Conservation (phyloP, 1,140 invertebrate species). For the Brachionus koreanus region DNA sequence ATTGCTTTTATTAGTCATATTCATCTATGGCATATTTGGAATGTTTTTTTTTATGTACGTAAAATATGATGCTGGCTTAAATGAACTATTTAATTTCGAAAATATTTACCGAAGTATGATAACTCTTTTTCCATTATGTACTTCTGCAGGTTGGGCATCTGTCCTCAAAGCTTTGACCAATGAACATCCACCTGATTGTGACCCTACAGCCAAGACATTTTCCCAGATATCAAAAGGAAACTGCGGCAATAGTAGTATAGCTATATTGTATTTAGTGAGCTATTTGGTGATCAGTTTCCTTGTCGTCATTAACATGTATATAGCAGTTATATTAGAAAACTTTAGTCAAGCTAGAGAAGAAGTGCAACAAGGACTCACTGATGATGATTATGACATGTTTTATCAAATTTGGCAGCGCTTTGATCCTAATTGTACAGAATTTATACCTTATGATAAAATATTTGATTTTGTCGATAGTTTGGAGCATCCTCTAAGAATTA, state of each 20-base stretch:
- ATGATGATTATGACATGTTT: constrained; percentile 99
- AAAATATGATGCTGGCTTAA: constrained; percentile 82
- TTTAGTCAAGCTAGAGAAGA: constrained; percentile 96
- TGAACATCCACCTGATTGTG: constrained; percentile 72
- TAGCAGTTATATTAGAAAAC: constrained; percentile 96
- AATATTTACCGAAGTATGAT: constrained; percentile 98
- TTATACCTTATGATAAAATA: constrained; percentile 85
- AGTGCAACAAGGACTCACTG: constrained; percentile 86
- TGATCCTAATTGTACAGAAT: constrained; percentile 93
- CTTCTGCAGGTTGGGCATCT: constrained; percentile 92
- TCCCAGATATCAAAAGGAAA: constrained; percentile 78
- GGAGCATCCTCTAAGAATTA: constrained; percentile 86
- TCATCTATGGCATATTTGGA: constrained; percentile 97
- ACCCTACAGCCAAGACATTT: constrained; percentile 64
- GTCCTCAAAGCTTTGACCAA: constrained; percentile 92
- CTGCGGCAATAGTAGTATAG: constrained; percentile 85
- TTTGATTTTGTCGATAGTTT: constrained; percentile 90
- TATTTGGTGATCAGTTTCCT: constrained; percentile 96
- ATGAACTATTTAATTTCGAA: constrained; percentile 96
- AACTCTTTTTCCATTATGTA: constrained; percentile 95
- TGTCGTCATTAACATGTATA: constrained; percentile 99
- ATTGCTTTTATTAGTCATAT: constrained; percentile 94
- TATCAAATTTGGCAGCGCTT: constrained; percentile 99
- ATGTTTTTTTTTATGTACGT: constrained; percentile 99
- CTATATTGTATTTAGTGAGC: constrained; percentile 85